These are phyloP conservation scores for Zosterops japonicus DNA, from an alignment of 2,113 vertebrate species.

Conservation along the genomic window DNA sequence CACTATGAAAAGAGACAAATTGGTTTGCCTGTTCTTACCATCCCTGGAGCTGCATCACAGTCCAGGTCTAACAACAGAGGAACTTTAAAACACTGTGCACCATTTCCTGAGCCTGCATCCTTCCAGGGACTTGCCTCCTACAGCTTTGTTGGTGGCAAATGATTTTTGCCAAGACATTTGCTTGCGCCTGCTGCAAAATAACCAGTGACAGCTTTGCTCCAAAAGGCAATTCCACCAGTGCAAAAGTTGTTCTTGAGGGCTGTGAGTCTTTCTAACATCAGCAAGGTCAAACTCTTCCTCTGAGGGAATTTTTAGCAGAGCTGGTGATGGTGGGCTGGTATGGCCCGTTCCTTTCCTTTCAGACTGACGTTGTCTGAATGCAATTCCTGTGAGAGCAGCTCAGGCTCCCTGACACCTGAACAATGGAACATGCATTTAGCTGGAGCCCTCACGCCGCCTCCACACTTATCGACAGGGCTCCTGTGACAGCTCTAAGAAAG, in stretches of 20 bases:
- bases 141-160: neutral
- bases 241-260: neutral
- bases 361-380: constrained; percentile 11
- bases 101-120: accelerated
- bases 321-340: neutral
- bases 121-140: neutral
- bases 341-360: neutral
- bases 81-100: neutral
- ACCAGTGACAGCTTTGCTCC: neutral
- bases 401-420: constrained; percentile 55
- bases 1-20: neutral
- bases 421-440: constrained; percentile 59
- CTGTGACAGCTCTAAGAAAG: constrained; percentile 61
- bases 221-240: neutral
- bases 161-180: neutral
- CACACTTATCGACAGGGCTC: neutral
- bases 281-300: constrained; percentile 27
- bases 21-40: neutral
- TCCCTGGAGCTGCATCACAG: neutral
- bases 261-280: neutral
- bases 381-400: constrained; percentile 12
- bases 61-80: neutral
- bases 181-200: neutral
- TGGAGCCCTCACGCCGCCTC: constrained; percentile 45
- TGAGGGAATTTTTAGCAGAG: neutral